Conservation (phyloP, 2,888 invertebrate genomes). For the Eucriotettix oculatus region DNA sequence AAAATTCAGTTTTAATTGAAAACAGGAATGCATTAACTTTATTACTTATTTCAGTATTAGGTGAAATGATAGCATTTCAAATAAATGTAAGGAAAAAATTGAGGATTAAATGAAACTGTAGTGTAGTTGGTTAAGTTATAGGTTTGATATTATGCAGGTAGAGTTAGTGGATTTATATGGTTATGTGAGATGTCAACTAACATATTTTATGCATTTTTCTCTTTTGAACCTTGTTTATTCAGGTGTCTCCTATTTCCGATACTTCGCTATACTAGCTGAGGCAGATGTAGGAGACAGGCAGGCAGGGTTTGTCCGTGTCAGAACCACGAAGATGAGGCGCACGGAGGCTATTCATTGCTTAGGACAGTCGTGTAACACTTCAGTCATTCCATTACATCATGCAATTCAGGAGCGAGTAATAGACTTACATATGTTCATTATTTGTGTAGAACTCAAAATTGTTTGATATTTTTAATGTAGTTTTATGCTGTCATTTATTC, state of each 20-base stretch:
- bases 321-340: background rate
- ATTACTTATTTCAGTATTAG: no score
- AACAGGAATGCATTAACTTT: no score
- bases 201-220: constrained; percentile 11
- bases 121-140: background rate
- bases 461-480: background rate
- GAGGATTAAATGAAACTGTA: no score
- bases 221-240: background rate
- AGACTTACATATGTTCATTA: background rate
- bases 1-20: no score
- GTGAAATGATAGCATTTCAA: no score
- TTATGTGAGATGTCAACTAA: constrained; percentile 8
- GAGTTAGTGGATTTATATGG: background rate
- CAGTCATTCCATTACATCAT: background rate
- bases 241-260: background rate
- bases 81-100: no score
- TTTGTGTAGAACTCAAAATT: background rate
- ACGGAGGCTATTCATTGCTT: background rate
- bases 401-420: background rate
- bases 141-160: background rate
- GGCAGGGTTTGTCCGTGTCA: background rate
- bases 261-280: background rate
- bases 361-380: background rate
- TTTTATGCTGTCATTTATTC: background rate
- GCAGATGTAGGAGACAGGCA: background rate